Conservation (phyloP, 1,140 invertebrate species). For the Globodera rostochiensis region DNA sequence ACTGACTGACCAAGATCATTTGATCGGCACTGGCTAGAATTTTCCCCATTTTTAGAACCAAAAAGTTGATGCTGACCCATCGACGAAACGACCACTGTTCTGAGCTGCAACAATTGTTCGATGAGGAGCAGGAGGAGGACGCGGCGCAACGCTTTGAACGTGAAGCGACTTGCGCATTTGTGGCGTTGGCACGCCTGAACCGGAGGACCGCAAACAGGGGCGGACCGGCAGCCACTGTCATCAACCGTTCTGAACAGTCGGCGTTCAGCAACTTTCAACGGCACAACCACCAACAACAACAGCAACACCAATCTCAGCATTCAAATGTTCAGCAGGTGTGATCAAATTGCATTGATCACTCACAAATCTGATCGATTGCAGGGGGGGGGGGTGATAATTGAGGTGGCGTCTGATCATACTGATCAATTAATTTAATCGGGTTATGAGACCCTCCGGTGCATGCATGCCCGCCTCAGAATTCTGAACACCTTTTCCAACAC, state of each 20-base stretch:
- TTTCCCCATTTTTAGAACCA: constrained; percentile 5
- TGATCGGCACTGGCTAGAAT: too few species aligned
- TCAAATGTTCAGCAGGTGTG: not conserved
- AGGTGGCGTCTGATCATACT: too few species aligned
- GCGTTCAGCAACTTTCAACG: not conserved
- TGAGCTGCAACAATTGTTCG: not conserved
- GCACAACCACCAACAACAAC: not conserved
- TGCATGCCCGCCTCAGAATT: too few species aligned
- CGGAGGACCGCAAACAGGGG: not conserved
- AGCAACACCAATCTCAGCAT: not conserved
- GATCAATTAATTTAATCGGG: too few species aligned
- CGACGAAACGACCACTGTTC: not conserved
- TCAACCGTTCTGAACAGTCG: not conserved
- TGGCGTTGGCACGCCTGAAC: not conserved
- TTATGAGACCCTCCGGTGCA: too few species aligned
- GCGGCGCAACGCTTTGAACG: not conserved
- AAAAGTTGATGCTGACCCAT: constrained; percentile 18
- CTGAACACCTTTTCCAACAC: too few species aligned
- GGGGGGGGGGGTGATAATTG: too few species aligned
- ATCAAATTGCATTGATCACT: not conserved
- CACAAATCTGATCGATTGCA: too few species aligned
- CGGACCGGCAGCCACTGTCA: not conserved
- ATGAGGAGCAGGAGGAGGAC: not conserved
- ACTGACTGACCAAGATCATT: too few species aligned
- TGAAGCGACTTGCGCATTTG: not conserved